Percentiles rank a stretch among this genome's conserved stretches.
phyloP scores from a whole-genome alignment of 2,113 vertebrate species.

The Micromys minutus region DNA sequence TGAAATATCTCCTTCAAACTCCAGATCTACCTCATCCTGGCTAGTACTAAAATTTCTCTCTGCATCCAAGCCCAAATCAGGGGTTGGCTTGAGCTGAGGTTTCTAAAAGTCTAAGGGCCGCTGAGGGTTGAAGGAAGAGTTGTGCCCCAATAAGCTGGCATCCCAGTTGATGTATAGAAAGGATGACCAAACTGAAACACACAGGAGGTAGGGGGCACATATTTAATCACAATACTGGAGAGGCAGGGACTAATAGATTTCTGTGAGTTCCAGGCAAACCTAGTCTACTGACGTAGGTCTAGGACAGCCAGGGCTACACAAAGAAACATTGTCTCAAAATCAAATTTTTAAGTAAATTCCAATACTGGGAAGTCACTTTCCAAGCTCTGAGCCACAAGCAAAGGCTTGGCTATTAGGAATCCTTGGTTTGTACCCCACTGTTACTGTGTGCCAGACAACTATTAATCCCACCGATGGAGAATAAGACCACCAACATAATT shows the following conservation, averaged over 20 bases:
- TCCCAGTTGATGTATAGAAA: background rate
- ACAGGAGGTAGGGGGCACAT: background rate
- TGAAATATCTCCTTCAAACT: too few species aligned
- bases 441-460: background rate
- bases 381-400: rapidly evolving
- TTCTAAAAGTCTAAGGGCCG: background rate
- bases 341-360: background rate
- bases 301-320: background rate
- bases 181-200: background rate
- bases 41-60: background rate
- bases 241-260: background rate
- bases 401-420: rapidly evolving
- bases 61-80: background rate
- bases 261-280: background rate
- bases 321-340: background rate
- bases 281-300: background rate
- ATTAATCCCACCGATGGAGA: background rate
- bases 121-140: too few species aligned
- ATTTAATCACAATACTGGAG: background rate
- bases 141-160: background rate
- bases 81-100: background rate
- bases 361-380: background rate
- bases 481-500: background rate
- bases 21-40: background rate
- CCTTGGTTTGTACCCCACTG: rapidly evolving